Conservation (phyloP, 2,888 invertebrate species). For the Agonopterix arenella region DNA sequence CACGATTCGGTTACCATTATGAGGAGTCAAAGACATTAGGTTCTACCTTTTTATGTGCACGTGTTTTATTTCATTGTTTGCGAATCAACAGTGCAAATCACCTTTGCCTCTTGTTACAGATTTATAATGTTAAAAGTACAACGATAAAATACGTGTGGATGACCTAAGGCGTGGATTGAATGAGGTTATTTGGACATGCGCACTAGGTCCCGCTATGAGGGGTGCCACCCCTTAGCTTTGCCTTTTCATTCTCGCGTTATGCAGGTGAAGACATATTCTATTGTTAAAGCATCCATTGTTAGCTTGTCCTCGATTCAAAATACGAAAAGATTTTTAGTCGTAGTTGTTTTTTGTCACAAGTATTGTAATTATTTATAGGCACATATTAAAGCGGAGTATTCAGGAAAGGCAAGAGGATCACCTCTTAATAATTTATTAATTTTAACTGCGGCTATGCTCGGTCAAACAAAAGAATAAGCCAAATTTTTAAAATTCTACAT, state of each 20-base stretch:
- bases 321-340: too few species aligned
- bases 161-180: constrained; percentile 64
- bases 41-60: too few species aligned
- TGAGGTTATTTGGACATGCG: constrained; percentile 73
- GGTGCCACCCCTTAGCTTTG: neutral
- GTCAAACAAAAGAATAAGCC: too few species aligned
- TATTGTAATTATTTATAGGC: too few species aligned
- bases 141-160: constrained; percentile 35
- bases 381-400: too few species aligned
- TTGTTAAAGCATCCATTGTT: too few species aligned
- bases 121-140: constrained; percentile 1
- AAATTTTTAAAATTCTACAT: too few species aligned
- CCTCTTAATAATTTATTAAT: too few species aligned
- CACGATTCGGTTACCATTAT: neutral
- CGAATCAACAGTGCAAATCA: neutral
- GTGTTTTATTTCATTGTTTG: neutral
- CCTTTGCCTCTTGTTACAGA: neutral
- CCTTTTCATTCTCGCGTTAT: neutral
- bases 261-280: neutral
- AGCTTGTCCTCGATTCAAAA: too few species aligned
- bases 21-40: neutral
- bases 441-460: too few species aligned
- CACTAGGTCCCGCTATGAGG: constrained; percentile 24
- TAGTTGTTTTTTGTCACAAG: too few species aligned
- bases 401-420: too few species aligned